Base-by-base conservation (phyloP, 1,140 invertebrate genomes). In the Amphibalanus amphitrite region DNA sequence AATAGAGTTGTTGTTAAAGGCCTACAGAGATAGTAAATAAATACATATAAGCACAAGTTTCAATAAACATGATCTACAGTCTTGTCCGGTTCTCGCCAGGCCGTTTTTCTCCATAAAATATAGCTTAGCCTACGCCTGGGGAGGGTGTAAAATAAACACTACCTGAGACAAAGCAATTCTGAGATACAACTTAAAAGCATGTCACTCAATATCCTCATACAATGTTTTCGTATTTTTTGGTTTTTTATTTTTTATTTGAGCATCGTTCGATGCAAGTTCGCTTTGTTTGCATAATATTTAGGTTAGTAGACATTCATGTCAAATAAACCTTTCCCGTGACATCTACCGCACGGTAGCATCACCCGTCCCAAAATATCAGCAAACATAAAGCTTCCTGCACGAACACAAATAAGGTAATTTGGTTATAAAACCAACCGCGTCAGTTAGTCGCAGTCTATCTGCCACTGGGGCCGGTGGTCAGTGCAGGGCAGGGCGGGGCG, bases 261-360 rank as follows among this genome's bases (percentile, higher is more conserved):
- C 47, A 59, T 20, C 47, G 47, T 20, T 59, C 47, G 47, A 59
- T 23, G 47, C 47, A 13, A 59, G 47, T 59, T 59, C 47, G 47
- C 47, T 59, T 59, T 59, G 47, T 59, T 59, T 59, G 47, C 47
- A 59, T 59, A 59, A 59, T 59, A 59, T 59, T 59, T 20, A 59
- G 47, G 47, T 59, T 59, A 59, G 47, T 59, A 59, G 47, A 8
- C 13, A 59, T 59, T 23, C 47, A 59, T 23, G 47, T 59, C 47
- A 59, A 59, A 59, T 59, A 59, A 59, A 59, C 47, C 47, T 20
- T 59, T 59, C 6, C 47, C 10, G 10, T 20, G 20, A 13, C 3
- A 59, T 59, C 23, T 59, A 59, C 47, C 47, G 17, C 47, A 13
- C 10, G 6, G 47, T 59, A 59, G 47, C 17, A 59, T 20, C 20